Percentiles rank a stretch among this genome's conserved stretches.
Conservation (phyloP, 1,140 invertebrate species). For the Pachyrhynchus sulphureomaculatus region DNA sequence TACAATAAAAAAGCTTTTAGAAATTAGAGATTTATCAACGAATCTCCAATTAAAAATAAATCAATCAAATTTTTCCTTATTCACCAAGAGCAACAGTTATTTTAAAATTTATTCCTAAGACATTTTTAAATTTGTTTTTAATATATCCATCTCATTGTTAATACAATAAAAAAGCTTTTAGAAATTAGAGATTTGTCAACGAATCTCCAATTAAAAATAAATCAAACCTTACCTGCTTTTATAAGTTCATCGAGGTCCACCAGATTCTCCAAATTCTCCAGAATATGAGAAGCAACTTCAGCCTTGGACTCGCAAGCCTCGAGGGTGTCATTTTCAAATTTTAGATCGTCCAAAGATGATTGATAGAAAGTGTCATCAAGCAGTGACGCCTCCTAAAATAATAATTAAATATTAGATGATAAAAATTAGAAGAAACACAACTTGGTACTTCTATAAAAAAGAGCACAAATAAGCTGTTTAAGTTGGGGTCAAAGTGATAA, state of each 20-base stretch:
- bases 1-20: no score
- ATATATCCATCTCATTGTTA: no score
- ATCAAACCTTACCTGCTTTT: constrained; percentile 39
- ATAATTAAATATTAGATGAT: background rate
- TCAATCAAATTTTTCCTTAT: no score
- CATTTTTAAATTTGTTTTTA: constrained; percentile 45
- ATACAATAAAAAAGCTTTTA: constrained; percentile 37
- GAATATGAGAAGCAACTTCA: constrained; percentile 43
- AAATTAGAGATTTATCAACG: no score
- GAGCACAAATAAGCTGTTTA: background rate
- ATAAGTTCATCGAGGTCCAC: constrained; percentile 48
- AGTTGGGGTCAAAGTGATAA: no score
- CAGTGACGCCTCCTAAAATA: constrained; percentile 34
- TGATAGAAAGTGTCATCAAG: constrained; percentile 40
- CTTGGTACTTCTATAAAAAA: background rate
- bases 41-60: no score
- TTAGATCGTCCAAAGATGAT: constrained; percentile 36
- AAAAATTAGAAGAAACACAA: background rate
- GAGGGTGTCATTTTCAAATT: constrained; percentile 43
- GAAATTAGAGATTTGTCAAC: constrained; percentile 33
- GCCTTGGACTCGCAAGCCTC: constrained; percentile 41
- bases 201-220: constrained; percentile 38
- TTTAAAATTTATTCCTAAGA: no score
- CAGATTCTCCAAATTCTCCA: constrained; percentile 47
- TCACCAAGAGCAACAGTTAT: no score